These are phyloP conservation scores for Nylanderia fulva DNA, from an alignment of 1,140 invertebrate genomes.

Conservation along the genomic window DNA sequence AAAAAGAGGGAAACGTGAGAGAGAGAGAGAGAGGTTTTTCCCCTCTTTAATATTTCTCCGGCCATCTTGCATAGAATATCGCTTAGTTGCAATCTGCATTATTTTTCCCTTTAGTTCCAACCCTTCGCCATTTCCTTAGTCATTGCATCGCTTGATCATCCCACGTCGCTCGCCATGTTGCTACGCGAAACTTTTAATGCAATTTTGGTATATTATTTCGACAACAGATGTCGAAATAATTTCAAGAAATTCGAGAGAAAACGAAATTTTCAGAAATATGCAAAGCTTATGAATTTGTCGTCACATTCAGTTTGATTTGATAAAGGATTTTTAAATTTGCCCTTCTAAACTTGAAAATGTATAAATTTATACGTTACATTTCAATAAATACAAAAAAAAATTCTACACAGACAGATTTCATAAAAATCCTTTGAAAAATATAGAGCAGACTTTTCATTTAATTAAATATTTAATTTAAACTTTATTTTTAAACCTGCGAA, in stretches of 20 bases:
- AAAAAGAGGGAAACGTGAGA: background rate
- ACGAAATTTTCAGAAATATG: background rate
- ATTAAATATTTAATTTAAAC: background rate
- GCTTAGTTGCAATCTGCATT: conserved; percentile 54
- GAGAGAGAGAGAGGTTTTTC: conserved; percentile 11
- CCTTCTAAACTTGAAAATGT: background rate
- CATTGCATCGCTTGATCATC: conserved; percentile 23
- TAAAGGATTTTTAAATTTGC: background rate
- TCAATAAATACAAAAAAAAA: background rate
- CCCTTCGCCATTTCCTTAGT: background rate
- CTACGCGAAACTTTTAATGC: background rate
- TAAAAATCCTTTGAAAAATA: background rate
- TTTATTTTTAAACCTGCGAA: background rate
- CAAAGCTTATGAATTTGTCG: background rate
- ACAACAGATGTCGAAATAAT: background rate
- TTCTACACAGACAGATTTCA: background rate
- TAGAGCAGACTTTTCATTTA: background rate
- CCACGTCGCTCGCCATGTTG: background rate
- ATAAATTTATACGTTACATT: background rate
- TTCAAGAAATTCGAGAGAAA: background rate
- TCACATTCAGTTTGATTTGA: background rate
- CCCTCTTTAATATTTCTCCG: conserved; percentile 50
- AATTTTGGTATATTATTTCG: background rate
- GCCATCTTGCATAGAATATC: conserved; percentile 60
- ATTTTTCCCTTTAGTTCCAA: background rate